Evolutionary conservation across 2,888 invertebrate species (phyloP).

Genomic region (Eupeodes luniger): DNA sequence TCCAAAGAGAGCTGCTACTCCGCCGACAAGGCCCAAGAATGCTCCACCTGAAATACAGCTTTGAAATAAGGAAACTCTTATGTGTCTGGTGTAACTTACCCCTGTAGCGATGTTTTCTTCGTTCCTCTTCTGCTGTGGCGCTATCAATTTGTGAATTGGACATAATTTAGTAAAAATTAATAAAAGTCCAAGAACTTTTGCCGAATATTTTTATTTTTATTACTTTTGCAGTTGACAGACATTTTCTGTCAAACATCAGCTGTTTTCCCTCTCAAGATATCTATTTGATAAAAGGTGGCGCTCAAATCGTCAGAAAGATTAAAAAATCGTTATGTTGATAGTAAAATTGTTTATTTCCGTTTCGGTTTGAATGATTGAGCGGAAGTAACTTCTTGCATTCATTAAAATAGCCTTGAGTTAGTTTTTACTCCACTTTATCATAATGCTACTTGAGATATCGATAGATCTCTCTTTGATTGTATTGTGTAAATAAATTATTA

Average conservation of each 20-base stretch:
- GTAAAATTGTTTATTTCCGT: not conserved
- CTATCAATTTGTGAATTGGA: conserved; percentile 53
- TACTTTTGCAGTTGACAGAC: not conserved
- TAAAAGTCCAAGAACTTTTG: not conserved
- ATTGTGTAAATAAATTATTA: conserved; percentile 9
- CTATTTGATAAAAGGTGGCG: conserved; percentile 35
- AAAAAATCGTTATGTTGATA: not conserved
- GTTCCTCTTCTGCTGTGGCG: conserved; percentile 40
- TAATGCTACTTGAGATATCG: too few species aligned
- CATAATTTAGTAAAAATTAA: conserved; percentile 43
- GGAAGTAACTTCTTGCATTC: not conserved
- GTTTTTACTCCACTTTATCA: not conserved
- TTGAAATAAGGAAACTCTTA: not conserved
- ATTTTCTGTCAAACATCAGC: conserved; percentile 27
- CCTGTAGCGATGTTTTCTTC: conserved; percentile 56
- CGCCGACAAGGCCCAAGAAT: conserved; percentile 84
- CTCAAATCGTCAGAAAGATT: too few species aligned
- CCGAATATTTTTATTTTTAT: not conserved
- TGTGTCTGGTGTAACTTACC: conserved; percentile 29
- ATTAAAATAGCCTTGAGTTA: not conserved
- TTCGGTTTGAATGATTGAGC: not conserved
- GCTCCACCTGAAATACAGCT: conserved; percentile 79
- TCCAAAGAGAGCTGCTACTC: conserved; percentile 91
- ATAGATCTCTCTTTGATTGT: not conserved
- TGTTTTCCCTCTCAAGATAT: not conserved